These are phyloP conservation scores for Ciconia maguari DNA, from an alignment of 2,113 vertebrate species.

Conservation along the genomic window DNA sequence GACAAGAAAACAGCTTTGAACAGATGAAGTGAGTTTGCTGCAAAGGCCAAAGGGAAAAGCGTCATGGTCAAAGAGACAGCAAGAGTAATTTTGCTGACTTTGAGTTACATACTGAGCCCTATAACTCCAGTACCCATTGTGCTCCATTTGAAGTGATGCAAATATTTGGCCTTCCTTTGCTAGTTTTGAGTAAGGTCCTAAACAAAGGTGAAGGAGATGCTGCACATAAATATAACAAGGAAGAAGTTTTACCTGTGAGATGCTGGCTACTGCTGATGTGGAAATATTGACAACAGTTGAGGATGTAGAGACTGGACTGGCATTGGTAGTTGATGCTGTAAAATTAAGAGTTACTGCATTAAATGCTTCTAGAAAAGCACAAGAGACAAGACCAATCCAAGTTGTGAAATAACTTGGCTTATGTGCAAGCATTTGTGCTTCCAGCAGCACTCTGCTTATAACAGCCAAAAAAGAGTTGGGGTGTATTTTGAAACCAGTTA, in stretches of 20 bases:
- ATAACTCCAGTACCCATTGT: neutral
- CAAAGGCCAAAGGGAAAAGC: neutral
- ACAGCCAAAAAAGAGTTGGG: neutral
- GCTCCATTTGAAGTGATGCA: neutral
- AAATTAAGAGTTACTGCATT: conserved; percentile 45
- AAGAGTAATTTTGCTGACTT: neutral
- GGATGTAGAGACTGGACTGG: conserved; percentile 74
- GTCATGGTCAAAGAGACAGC: neutral
- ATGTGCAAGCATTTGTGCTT: neutral
- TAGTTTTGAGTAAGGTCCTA: rapidly evolving
- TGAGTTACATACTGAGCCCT: neutral
- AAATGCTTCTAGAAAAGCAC: neutral
- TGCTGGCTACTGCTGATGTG: conserved; percentile 76
- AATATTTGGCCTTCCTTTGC: neutral
- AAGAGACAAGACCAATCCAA: neutral
- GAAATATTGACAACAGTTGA: conserved; percentile 78
- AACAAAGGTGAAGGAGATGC: neutral
- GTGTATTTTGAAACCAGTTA: neutral
- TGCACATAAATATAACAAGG: neutral
- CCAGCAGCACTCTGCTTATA: neutral
- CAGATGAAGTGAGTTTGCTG: neutral
- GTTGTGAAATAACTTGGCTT: neutral
- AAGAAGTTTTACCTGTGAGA: conserved; percentile 79
- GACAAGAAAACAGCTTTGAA: neutral
- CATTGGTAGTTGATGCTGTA: conserved; percentile 77